Base-by-base conservation (phyloP, 2,113 vertebrate species). In the Rana temporaria region DNA sequence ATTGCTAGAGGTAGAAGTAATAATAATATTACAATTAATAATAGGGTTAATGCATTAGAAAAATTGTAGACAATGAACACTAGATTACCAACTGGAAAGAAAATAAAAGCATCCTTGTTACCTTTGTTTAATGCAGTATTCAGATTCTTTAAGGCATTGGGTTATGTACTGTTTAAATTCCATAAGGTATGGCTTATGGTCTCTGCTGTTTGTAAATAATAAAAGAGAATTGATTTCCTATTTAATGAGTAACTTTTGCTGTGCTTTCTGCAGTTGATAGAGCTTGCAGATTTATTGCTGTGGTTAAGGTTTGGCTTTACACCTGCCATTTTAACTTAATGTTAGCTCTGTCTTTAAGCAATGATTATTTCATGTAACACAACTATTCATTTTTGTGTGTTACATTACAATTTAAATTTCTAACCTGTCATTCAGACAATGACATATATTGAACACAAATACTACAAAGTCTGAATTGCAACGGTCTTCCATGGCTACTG, bases 191-290 rank as follows among this genome's bases (percentile, higher is more conserved):
- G 56, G 85, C 73, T 79, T 84, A 57, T 34, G 75, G 56, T 75
- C 67, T 78, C 22, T 11, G 62, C 57, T 32, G 68, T 53, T 78
- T 71, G 69, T 84, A 78, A 81, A 86, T 82, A 84, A 86, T 82
- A 77, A 84, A 71, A 84, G 66, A 78, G 48, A 71, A 86, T 86
- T 68, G 85, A 86, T 86, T 67, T 80, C 20, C 75, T 22, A 56
- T 70, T 70, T 79, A 82, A 82, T 84, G 60, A 84, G 84, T 81
- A 67, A 30, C 76, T 79, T 79, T 80, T 75, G 75, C 83, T 69
- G 17, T 48, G 79, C 56, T 56, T 74, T 70, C 80, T 76, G 65
- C 66, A 69, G 32, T 64, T 55, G 83, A 67, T 55, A 68, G 19
- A 65, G 16, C 16, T 6, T n/a, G 59, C 60, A 79, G 67, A 84